Conservation (phyloP, 2,888 invertebrate genomes). For the Lissocephala sabroskyi region DNA sequence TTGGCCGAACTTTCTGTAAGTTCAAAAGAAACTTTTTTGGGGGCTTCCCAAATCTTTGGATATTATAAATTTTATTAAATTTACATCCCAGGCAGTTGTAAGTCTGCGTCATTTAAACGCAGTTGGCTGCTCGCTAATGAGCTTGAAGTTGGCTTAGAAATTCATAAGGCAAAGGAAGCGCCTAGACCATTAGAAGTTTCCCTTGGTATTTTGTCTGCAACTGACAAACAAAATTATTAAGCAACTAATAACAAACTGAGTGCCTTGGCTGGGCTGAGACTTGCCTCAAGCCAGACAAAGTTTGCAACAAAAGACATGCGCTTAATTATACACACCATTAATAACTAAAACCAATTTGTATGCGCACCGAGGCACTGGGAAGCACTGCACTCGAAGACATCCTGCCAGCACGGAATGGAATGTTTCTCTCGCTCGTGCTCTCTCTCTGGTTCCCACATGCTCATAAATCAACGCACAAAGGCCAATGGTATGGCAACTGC, state of each 20-base stretch:
- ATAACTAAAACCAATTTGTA: constrained; percentile 61
- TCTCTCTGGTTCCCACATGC: constrained; percentile 21
- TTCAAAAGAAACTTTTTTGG: too few species aligned
- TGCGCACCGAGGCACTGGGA: constrained; percentile 42
- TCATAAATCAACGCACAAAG: constrained; percentile 55
- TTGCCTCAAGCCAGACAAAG: constrained; percentile 35
- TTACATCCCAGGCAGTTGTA: too few species aligned
- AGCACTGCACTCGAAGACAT: constrained; percentile 1
- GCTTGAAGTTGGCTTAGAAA: too few species aligned
- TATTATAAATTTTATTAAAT: too few species aligned
- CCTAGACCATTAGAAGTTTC: too few species aligned
- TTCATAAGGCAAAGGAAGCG: too few species aligned
- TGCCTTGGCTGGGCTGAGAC: too few species aligned
- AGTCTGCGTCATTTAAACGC: too few species aligned
- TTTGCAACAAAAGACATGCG: constrained; percentile 56
- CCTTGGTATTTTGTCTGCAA: too few species aligned
- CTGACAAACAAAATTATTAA: constrained; percentile 53
- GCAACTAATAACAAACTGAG: constrained; percentile 53
- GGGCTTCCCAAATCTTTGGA: too few species aligned
- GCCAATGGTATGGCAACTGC: constrained; percentile 31
- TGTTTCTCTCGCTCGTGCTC: constrained; percentile 1
- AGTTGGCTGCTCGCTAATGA: too few species aligned
- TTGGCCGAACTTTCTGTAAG: too few species aligned
- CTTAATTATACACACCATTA: constrained; percentile 61
- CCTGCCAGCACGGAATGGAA: neutral